Base-by-base conservation (phyloP, 2,888 invertebrate genomes). In the Epiperipatus broadwayi region DNA sequence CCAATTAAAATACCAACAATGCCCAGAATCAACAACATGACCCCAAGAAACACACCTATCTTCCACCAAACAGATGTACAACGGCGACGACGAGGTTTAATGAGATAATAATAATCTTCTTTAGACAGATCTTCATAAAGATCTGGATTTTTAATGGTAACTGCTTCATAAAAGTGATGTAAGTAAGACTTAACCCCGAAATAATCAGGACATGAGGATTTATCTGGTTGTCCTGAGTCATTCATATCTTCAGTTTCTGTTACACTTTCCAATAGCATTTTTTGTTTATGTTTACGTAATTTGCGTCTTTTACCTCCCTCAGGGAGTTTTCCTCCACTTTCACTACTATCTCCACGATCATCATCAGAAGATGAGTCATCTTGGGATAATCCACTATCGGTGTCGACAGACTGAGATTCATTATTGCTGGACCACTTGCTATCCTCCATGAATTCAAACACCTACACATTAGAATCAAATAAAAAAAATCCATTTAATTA, bases 111-210 rank as follows among this genome's bases (percentile, higher is more conserved):
- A 27, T 52, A 53, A 16, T 58, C 57, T 39, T 58, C 58, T 44
- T 55, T 12, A 16, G 35, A 22, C 10, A 18, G 44, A 12, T 44
- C 42, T 19, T 48, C 49, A 33, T 44, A 43, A 4, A 47, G 28
- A 4, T 44, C 45, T 4, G 47, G 44, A 37, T 48, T 42, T 31
- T 46, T 46, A 19, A 48, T 44, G 8, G 45, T 40, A 37, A 49
- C 47, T 4, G 49, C 45, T 40, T 63, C 63, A 49, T 65, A 65
- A 50, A 65, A 64, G 41, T 64, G 53, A 45, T 65, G 63, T 35
- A 65, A 52, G 46, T 65, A 65, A n/a, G 63, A 63, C 40, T 53
- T 55, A 15, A 65, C 63, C 7, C 64, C 64, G 46, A 64, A 63
- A 46, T 58, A 58, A 35, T 55, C 53, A 4, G 53, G 53, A 42